phyloP scores from a whole-genome alignment of 2,113 vertebrate genomes.

The Trachemys scripta region DNA sequence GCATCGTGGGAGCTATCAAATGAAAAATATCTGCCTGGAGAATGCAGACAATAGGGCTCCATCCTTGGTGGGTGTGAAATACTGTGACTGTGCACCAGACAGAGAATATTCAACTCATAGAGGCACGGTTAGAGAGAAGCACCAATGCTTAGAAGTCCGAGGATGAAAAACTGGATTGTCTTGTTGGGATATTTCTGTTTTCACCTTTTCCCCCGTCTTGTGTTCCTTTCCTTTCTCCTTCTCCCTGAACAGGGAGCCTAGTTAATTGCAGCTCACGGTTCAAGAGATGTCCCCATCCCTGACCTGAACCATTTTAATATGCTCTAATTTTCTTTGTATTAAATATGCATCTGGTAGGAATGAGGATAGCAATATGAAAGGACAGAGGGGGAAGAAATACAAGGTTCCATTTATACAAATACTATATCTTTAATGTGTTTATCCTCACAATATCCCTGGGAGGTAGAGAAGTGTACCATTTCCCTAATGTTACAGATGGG shows the following conservation, averaged over 20 bases:
- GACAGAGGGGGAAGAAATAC: not conserved
- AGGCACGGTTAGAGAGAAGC: not conserved
- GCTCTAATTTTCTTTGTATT: not conserved
- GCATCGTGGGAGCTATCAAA: not conserved
- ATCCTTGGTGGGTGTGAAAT: rapidly evolving
- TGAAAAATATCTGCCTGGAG: not conserved
- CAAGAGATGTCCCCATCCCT: not conserved
- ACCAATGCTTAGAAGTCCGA: not conserved
- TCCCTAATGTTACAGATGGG: not conserved
- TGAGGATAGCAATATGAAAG: not conserved
- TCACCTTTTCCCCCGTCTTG: not conserved
- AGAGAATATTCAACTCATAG: not conserved
- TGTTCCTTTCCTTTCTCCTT: not conserved
- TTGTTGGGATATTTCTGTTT: not conserved
- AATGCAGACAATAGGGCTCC: not conserved
- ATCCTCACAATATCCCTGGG: not conserved
- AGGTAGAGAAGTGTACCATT: not conserved
- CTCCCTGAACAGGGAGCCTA: not conserved
- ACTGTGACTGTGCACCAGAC: too few relatives aligned
- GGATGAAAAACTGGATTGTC: not conserved
- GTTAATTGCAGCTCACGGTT: not conserved
- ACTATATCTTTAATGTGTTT: not conserved
- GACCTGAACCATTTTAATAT: not conserved
- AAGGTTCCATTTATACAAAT: not conserved
- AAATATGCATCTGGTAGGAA: not conserved